Percentiles rank a stretch among this genome's conserved stretches.
Evolutionary conservation across 2,113 vertebrate genomes (phyloP).

Genomic region (Silurus glanis): DNA sequence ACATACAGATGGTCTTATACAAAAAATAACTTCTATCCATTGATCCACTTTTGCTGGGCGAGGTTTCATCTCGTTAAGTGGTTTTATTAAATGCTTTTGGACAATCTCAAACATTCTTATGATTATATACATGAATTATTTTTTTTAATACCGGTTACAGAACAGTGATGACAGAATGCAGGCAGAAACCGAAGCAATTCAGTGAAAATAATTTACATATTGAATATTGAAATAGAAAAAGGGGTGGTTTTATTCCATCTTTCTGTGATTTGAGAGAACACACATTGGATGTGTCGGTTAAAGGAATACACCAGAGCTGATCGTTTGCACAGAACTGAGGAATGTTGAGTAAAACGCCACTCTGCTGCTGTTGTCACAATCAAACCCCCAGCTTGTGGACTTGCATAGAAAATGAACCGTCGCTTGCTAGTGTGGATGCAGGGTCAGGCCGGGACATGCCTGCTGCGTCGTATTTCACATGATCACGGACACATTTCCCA

Average conservation of each 20-base stretch:
- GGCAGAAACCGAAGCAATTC: not conserved
- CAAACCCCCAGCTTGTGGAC: not conserved
- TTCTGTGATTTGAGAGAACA: not conserved
- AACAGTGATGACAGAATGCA: not conserved
- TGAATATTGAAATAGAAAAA: not conserved
- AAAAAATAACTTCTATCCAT: too few relatives aligned
- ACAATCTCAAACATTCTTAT: too few relatives aligned
- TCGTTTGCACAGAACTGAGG: not conserved
- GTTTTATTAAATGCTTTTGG: too few relatives aligned
- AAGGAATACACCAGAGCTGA: not conserved
- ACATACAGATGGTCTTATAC: too few relatives aligned
- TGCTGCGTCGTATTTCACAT: constrained; percentile 25
- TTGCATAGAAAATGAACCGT: not conserved
- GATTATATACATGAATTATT: not conserved
- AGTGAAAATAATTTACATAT: too few relatives aligned
- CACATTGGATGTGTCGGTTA: not conserved
- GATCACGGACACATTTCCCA: constrained; percentile 17
- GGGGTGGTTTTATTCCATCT: not conserved
- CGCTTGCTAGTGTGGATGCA: not conserved
- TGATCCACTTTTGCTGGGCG: too few relatives aligned
- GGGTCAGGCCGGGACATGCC: constrained; percentile 19
- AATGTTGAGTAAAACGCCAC: not conserved
- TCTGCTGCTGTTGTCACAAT: not conserved
- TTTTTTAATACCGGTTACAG: not conserved
- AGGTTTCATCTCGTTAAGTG: too few relatives aligned